A percentile compares a stretch with the other conserved stretches of the same genome.
phyloP scores from a whole-genome alignment of 2,888 invertebrate genomes.

The Andrena minutula region DNA sequence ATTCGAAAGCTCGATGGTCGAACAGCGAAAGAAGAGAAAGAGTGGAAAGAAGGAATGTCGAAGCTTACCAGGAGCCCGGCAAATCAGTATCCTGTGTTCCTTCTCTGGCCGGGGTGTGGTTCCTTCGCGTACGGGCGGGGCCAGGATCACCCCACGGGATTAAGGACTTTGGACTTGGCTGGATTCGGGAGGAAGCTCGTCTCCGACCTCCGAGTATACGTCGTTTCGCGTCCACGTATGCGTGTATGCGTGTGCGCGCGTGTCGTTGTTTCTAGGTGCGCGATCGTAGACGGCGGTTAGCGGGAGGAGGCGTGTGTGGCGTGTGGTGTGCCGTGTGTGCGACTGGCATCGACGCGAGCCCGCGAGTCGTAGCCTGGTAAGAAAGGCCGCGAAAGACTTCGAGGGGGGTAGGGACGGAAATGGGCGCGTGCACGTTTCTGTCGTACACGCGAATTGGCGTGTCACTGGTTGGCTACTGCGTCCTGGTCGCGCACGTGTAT shows the following conservation, averaged over 20 bases:
- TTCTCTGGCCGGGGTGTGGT: conserved; percentile 77
- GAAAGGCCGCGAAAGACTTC: not conserved
- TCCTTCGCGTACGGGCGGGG: conserved; percentile 75
- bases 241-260: conserved; percentile 7
- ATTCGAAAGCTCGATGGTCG: not conserved
- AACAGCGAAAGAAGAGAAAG: not conserved
- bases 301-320: conserved; percentile 5
- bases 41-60: conserved; percentile 29
- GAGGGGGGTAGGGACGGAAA: not conserved
- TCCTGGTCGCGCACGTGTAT: conserved; percentile 24
- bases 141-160: conserved; percentile 77
- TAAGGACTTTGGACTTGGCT: conserved; percentile 77
- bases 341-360: not conserved
- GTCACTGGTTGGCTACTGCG: conserved; percentile 34
- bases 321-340: not conserved
- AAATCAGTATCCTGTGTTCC: conserved; percentile 69
- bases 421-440: conserved; percentile 1
- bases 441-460: conserved; percentile 13
- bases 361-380: conserved; percentile 7
- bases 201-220: conserved; percentile 26
- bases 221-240: conserved; percentile 29
- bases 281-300: conserved; percentile 4
- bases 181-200: conserved; percentile 69
- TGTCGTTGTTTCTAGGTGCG: conserved; percentile 4
- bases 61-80: conserved; percentile 71